Evolutionary conservation across 1,140 invertebrate species (phyloP), one percentile per base, ranked within the genome.

Genomic region (Steinernema feltiae): DNA sequence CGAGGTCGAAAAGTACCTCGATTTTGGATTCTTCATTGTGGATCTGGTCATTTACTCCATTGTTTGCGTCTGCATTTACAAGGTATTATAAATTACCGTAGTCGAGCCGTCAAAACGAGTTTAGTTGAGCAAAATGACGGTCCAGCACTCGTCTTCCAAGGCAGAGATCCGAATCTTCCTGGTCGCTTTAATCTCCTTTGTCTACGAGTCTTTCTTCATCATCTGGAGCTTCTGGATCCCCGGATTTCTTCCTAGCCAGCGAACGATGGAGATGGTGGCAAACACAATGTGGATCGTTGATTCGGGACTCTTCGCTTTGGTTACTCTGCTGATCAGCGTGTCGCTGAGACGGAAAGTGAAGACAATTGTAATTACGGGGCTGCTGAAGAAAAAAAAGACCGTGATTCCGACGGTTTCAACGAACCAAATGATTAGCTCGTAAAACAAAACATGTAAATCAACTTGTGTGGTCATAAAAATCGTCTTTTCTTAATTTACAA

Each of bases 211-310:
- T 63, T 7, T 63, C 24, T 63, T 63, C 24, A 63, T 63, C 53
- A 12, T 63, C 12, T 63, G 53, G 53, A 63, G 53, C 24, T 63
- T 63, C 53, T 63, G 53, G 53, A 63, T 63, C 53, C 53, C 53
- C 24, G 53, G 24, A 3, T 27, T 63, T 21, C 12, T 63, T 27
- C 24, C 53, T 3, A 21, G 24, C 53, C 53, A 7, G 24, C 7
- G 53, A 63, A 3, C 24, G 3, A 63, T 63, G 24, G 53, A 63
- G 7, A 63, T 63, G 15, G 53, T 63, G 53, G 24, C 53, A 15
- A 63, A 27, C 24, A 7, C 24, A 3, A 63, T 63, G 53, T 63
- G 53, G 53, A 63, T 63, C 53, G 53, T 63, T 7, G 53, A 63
- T 21, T 63, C 53, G 15, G 53, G 53, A 3, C 53, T 63, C 3